Evolutionary conservation across 2,113 vertebrate genomes (phyloP).

Genomic region (Neogobius melanostomus): DNA sequence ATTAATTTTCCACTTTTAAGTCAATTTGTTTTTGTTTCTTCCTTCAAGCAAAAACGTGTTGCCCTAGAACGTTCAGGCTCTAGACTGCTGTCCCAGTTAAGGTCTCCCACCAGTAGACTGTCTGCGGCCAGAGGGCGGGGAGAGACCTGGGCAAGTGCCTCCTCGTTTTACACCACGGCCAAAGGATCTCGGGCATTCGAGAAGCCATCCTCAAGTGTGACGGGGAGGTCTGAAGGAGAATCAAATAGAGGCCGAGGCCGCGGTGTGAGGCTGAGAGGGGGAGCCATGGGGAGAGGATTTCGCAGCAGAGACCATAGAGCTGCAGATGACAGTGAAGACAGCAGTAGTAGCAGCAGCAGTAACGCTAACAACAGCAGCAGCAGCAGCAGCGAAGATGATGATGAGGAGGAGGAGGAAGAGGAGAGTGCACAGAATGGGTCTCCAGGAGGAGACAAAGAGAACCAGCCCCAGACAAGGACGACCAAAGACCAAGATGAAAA

Average conservation of each 20-base stretch:
- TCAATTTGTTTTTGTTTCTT: not conserved
- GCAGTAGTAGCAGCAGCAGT: conserved; percentile 55
- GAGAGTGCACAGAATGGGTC: conserved; percentile 50
- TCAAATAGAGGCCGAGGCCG: conserved; percentile 60
- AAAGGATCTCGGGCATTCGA: conserved; percentile 25
- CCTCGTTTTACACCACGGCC: conserved; percentile 26
- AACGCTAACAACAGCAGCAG: conserved; percentile 33
- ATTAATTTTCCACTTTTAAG: not conserved
- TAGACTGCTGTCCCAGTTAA: conserved; percentile 69
- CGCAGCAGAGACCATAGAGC: conserved; percentile 46
- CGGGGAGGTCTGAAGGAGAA: conserved; percentile 53
- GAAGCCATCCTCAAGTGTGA: conserved; percentile 39
- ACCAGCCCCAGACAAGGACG: conserved; percentile 64
- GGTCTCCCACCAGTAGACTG: conserved; percentile 80
- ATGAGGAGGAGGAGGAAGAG: conserved; percentile 38
- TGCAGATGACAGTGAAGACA: conserved; percentile 56
- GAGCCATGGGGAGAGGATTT: conserved; percentile 63
- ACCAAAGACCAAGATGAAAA: conserved; percentile 64
- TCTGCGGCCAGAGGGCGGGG: conserved; percentile 54
- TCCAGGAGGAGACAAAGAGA: conserved; percentile 70
- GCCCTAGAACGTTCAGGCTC: conserved; percentile 61
- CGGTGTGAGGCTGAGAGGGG: conserved; percentile 71
- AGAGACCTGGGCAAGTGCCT: conserved; percentile 38
- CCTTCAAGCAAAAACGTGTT: conserved; percentile 53
- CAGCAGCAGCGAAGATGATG: not conserved